Evolutionary conservation across 2,888 invertebrate genomes (phyloP), one percentile per base, ranked within the genome.

Genomic region (Charanyca ferruginea): DNA sequence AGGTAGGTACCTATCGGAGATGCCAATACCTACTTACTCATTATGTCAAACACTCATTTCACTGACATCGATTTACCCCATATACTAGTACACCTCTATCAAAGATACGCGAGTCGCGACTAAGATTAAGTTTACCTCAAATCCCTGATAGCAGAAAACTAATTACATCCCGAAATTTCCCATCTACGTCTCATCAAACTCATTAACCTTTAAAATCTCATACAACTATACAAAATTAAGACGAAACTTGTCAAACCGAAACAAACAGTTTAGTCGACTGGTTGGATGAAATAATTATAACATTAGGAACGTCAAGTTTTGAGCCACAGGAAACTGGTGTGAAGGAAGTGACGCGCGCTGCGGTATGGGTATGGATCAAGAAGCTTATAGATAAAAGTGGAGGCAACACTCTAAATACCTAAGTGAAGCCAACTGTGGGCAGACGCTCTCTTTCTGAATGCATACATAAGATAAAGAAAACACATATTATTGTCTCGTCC

Each of bases 311-410:
- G 18, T 53, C 49, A 66, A 79, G 65, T 83, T 78, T 73, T 58
- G 58, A 54, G 59, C 53, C 75, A 59, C 59, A 47, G 84, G 86
- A 84, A 84, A 80, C 80, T 72, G 69, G 67, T 81, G 66, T 65
- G 70, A 74, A 75, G 87, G 90, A 89, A 86, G 84, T 81, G 82
- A 70, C 79, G 86, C 84, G 81, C 84, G 81, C 80, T 81, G 79
- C 84, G 77, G 80, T 83, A 83, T 82, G n/a, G n/a, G n/a, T n/a
- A n/a, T n/a, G n/a, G n/a, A n/a, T n/a, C n/a, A n/a, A n/a, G n/a
- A n/a, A n/a, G n/a, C n/a, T n/a, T n/a, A n/a, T n/a, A n/a, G n/a
- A n/a, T n/a, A n/a, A n/a, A n/a, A n/a, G n/a, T n/a, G n/a, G n/a
- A n/a, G n/a, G n/a, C n/a, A n/a, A n/a, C n/a, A n/a, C n/a, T n/a